Conservation (phyloP, 2,113 vertebrate genomes). For the Meriones unguiculatus region DNA sequence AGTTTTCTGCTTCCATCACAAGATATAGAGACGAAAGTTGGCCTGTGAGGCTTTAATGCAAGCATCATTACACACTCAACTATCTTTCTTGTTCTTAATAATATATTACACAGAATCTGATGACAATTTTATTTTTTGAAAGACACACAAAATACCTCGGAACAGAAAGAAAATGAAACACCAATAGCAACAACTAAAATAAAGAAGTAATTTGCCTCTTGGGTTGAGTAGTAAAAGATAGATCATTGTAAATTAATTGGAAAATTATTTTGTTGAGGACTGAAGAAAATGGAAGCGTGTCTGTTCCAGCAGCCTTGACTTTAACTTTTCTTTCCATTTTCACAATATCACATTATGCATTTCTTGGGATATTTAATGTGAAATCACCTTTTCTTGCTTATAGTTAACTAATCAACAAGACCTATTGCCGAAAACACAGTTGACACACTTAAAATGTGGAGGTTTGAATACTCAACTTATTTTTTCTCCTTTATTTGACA, state of each 20-base stretch:
- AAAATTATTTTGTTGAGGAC: background rate
- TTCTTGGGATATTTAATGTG: constrained; percentile 7
- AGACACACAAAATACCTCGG: background rate
- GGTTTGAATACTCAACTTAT: background rate
- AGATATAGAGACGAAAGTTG: background rate
- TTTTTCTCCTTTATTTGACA: background rate
- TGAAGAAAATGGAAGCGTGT: background rate
- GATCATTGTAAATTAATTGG: background rate
- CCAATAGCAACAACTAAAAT: background rate
- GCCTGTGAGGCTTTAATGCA: background rate
- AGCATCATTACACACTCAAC: too few species aligned
- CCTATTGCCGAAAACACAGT: background rate
- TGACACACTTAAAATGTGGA: background rate
- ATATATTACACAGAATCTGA: background rate
- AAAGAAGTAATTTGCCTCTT: constrained; percentile 13
- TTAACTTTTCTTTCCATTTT: background rate
- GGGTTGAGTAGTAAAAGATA: background rate
- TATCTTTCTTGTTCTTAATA: background rate
- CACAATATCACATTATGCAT: background rate
- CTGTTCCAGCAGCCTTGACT: background rate
- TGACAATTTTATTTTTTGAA: background rate
- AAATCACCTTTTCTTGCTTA: background rate
- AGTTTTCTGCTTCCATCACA: background rate
- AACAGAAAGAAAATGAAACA: background rate
- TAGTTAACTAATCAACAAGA: background rate